A percentile compares a stretch with the other conserved stretches of the same genome.
phyloP scores from a whole-genome alignment of 2,113 vertebrate species.

The Numenius arquata region DNA sequence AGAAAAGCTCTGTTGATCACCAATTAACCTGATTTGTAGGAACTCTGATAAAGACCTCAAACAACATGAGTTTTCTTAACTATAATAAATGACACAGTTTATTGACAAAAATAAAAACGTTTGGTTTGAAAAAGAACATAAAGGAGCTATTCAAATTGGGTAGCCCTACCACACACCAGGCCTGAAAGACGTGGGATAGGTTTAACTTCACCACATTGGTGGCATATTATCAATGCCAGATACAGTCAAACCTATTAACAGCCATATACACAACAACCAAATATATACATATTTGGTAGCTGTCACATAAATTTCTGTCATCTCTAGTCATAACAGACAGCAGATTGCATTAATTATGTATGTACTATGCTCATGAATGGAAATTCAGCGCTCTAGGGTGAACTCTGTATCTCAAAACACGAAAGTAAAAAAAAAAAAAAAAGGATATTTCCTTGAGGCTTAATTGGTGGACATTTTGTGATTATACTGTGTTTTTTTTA shows the following conservation, averaged over 20 bases:
- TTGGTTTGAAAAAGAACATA: constrained; percentile 78
- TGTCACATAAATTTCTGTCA: constrained; percentile 44
- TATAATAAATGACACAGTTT: constrained; percentile 82
- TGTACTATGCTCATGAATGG: constrained; percentile 42
- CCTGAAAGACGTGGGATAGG: constrained; percentile 31
- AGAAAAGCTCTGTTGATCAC: constrained; percentile 93
- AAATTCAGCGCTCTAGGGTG: constrained; percentile 3
- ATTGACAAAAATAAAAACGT: constrained; percentile 82
- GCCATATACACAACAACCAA: constrained; percentile 28
- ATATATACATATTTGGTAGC: constrained; percentile 39
- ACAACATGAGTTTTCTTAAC: constrained; percentile 81
- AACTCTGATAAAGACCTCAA: constrained; percentile 89
- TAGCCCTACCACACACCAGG: constrained; percentile 62
- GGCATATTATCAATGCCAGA: constrained; percentile 29
- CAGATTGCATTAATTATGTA: constrained; percentile 56
- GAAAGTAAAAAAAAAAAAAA: neutral
- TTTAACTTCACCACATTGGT: constrained; percentile 45
- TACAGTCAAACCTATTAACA: neutral
- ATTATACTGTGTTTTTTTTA: neutral
- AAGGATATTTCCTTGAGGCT: neutral
- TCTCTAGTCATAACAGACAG: constrained; percentile 18
- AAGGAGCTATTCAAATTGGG: constrained; percentile 72
- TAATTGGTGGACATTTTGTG: constrained; percentile 40
- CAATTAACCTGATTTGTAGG: constrained; percentile 99
- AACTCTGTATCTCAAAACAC: neutral